Evolutionary conservation across 2,888 invertebrate species (phyloP), one percentile per base, ranked within the genome.

Genomic region (Mesoligia furuncula): DNA sequence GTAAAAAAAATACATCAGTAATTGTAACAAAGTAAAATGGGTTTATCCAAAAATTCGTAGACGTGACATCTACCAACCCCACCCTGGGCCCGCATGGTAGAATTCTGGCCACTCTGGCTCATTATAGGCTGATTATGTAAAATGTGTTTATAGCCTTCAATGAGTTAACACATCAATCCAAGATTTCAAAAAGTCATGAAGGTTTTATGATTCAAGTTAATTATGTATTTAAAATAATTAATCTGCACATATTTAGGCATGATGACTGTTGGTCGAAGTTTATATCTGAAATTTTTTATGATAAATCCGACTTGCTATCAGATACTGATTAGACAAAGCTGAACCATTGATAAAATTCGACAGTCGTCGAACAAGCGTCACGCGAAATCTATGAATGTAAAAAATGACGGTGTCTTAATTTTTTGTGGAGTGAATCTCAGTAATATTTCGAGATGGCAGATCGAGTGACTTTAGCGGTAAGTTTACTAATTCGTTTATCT

Each of bases 401-500:
- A 89, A 85, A 82, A 85, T 86, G 88, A 88, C 85, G 80, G 85
- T 87, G 87, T 81, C 65, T 83, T 76, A 72, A 79, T 80, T 81
- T 90, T 90, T 90, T 89, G 91, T 93, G 91, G 91, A 85, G 91
- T 90, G 93, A 94, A 95, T 94, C 93, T 94, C 92, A 89, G 85
- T 79, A 71, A 87, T 79, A 88, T 79, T 80, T 77, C 81, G 94
- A 91, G 89, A 96, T 96, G 96, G 94, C 92, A 69, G 94, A 93
- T 75, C 91, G 93, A 54, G 90, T 94, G 75, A 93, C 92, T 81
- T 87, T 96, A 85, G 93, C 96, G 70, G 96, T 96, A 92, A 95
- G 96, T 94, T 4, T 20, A 36, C 31, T 2, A 39, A 39, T 73
- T 27, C 27, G 5, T 69, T 79, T 39, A 64, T n/a, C 75, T 17